Base-by-base conservation (phyloP, 2,888 invertebrate genomes). In the Proisotoma minuta region DNA sequence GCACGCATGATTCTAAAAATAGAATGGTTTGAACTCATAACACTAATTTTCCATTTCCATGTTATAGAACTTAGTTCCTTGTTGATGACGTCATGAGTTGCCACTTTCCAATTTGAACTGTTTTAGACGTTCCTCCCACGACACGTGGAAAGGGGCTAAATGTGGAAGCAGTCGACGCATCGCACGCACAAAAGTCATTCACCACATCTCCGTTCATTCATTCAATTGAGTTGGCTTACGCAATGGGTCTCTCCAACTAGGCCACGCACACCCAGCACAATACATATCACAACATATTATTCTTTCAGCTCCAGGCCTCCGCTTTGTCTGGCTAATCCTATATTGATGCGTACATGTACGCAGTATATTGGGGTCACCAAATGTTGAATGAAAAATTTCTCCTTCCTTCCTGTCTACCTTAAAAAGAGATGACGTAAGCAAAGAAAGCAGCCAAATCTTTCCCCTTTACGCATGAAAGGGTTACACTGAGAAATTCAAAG, bases 91-190 rank as follows among this genome's bases (percentile, higher is more conserved):
- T 54, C 54, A 40, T 54, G 34, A 24, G 23, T 51, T 26, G 29
- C 34, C 29, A 28, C 27, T 12, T 27, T 24, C 8, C 27, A 4
- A 23, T 49, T 49, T 22, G 49, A 20, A 49, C 20, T 23, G 24
- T 20, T 8, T 28, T 20, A 10, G 52, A 52, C 15, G 15, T 22
- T 28, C 65, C 65, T 62, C 65, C 65, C 49, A 26, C 52, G 47
- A 49, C 65, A 65, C 65, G 65, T 65, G 65, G 52, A 28, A 52
- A 28, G 4, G 18, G 52, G 8, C 5, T 49, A 49, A 24, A 49
- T 23, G n/a, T n/a, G n/a, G n/a, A n/a, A 40, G 57, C 20, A 49
- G 24, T 50, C 23, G 52, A 50, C 57, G 57, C 61, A 40, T 29
- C 51, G 43, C 27, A 26, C 48, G 43, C 60, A 34, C 40, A 26